phyloP scores from a whole-genome alignment of 2,888 invertebrate genomes.

The Aricia artaxerxes region DNA sequence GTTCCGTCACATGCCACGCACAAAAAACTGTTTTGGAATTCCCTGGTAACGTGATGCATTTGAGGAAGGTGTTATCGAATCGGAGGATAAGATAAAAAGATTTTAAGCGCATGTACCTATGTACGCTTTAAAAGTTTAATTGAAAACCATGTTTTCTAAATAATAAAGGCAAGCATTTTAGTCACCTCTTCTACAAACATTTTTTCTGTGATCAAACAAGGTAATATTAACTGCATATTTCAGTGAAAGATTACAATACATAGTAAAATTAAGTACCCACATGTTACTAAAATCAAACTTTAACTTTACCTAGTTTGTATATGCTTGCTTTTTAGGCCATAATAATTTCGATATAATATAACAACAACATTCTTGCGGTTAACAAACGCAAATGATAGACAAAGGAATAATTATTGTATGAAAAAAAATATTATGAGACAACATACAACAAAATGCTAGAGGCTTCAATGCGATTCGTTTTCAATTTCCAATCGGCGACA shows the following conservation, averaged over 20 bases:
- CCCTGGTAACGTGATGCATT: constrained; percentile 28
- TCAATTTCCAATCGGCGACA: constrained; percentile 33
- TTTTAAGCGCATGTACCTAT: background rate
- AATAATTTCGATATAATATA: too few relatives aligned
- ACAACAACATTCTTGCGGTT: too few relatives aligned
- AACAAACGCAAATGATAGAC: too few relatives aligned
- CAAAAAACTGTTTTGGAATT: constrained; percentile 43
- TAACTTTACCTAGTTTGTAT: too few relatives aligned
- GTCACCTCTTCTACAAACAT: too few relatives aligned
- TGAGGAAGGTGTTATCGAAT: background rate
- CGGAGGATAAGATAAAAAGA: background rate
- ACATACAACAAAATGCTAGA: background rate
- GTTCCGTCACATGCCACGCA: constrained; percentile 42
- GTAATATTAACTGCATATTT: too few relatives aligned
- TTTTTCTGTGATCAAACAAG: too few relatives aligned
- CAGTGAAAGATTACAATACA: too few relatives aligned
- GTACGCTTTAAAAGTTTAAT: background rate
- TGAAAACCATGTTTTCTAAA: background rate
- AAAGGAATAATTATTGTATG: background rate
- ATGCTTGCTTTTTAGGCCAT: too few relatives aligned
- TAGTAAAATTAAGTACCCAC: too few relatives aligned
- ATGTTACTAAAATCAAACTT: too few relatives aligned
- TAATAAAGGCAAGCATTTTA: too few relatives aligned
- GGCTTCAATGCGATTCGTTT: constrained; percentile 25
- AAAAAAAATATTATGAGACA: background rate